Percentiles rank a stretch among this genome's conserved stretches.
These are phyloP conservation scores for Zaprionus africanus DNA, from an alignment of 1,140 invertebrate genomes.

Conservation along the genomic window DNA sequence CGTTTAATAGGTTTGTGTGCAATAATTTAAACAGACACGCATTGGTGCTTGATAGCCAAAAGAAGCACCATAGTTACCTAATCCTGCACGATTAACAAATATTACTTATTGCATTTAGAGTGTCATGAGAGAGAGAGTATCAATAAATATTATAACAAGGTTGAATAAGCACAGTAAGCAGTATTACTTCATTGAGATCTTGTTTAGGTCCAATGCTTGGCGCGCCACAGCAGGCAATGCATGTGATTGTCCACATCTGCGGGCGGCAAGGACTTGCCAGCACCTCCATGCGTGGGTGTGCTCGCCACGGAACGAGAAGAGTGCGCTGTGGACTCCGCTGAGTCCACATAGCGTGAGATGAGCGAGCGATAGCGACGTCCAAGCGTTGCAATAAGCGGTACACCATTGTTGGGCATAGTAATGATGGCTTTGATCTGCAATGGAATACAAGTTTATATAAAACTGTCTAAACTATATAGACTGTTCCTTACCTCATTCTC, in stretches of 20 bases:
- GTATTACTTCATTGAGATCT: slow-evolving; percentile 52
- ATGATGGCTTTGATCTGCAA: slow-evolving; percentile 84
- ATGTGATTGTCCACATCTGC: slow-evolving; percentile 86
- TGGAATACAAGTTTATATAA: slow-evolving; percentile 40
- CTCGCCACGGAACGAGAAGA: slow-evolving; percentile 41
- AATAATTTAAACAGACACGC: slow-evolving; percentile 14
- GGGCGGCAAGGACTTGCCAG: slow-evolving; percentile 57
- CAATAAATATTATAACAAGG: slow-evolving; percentile 45
- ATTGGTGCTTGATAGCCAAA: slow-evolving; percentile 17
- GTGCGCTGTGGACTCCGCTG: slow-evolving; percentile 47
- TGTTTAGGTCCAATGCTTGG: slow-evolving; percentile 88
- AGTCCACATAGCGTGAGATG: slow-evolving; percentile 89
- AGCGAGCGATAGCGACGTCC: slow-evolving; percentile 93
- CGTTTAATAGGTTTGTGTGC: slow-evolving; percentile 17
- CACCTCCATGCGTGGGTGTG: slow-evolving; percentile 70
- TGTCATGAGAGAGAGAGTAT: slow-evolving; percentile 3
- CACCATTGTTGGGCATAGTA: slow-evolving; percentile 78
- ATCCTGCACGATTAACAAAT: slow-evolving; percentile 13
- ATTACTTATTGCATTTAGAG: slow-evolving; percentile 18
- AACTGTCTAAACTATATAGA: background rate
- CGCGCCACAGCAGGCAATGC: slow-evolving; percentile 90
- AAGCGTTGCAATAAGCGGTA: slow-evolving; percentile 89
- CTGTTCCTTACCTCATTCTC: slow-evolving; percentile 89
- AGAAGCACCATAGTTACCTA: slow-evolving; percentile 21
- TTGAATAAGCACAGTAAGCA: slow-evolving; percentile 12